A percentile compares a stretch with the other conserved stretches of the same genome.
These are phyloP conservation scores for Drosophila jambulina DNA, from an alignment of 1,140 invertebrate genomes.

Conservation along the genomic window DNA sequence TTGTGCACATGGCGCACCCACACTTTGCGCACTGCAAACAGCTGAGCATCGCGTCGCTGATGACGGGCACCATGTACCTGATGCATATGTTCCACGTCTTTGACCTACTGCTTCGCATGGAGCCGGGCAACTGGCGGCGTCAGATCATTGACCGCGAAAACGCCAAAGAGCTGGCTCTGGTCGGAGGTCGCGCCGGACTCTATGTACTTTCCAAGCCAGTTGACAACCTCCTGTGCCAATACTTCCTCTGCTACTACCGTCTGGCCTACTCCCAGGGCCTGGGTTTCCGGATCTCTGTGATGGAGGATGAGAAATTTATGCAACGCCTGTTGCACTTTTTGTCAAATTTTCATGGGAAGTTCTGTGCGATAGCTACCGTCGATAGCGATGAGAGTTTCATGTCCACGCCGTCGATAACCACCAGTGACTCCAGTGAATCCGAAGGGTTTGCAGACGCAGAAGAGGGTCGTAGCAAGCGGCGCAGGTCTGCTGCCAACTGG, in stretches of 20 bases:
- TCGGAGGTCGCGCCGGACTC: conserved; percentile 23
- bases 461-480: background rate
- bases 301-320: background rate
- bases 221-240: conserved; percentile 29
- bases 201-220: conserved; percentile 32
- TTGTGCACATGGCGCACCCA: conserved; percentile 15
- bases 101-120: conserved; percentile 37
- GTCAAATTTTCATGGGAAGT: background rate
- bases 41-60: conserved; percentile 51
- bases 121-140: conserved; percentile 17
- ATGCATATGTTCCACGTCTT: conserved; percentile 48
- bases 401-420: conserved; percentile 36
- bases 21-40: conserved; percentile 44
- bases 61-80: conserved; percentile 52
- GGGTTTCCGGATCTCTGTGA: background rate
- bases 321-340: background rate
- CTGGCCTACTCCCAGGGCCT: conserved; percentile 33
- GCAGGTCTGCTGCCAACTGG: background rate
- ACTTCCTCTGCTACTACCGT: conserved; percentile 4
- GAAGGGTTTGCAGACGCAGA: background rate
- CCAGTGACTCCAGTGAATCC: background rate
- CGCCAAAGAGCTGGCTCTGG: background rate
- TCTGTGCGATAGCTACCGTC: background rate
- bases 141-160: conserved; percentile 2
- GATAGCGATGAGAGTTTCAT: conserved; percentile 38